phyloP scores from a whole-genome alignment of 2,113 vertebrate genomes.

The Nesogale talazaci region DNA sequence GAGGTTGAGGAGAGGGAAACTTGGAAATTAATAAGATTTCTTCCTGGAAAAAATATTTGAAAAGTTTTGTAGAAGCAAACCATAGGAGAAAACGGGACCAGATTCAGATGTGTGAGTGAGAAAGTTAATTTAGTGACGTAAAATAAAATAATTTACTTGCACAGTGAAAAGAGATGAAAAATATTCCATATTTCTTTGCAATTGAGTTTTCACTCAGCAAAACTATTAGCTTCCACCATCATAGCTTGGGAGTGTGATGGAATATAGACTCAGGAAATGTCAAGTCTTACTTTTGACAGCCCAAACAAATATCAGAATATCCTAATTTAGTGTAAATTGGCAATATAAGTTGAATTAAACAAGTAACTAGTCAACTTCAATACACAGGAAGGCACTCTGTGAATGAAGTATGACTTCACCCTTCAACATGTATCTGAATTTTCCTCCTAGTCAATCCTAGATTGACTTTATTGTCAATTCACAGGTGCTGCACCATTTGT shows the following conservation, averaged over 20 bases:
- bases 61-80: background rate
- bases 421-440: background rate
- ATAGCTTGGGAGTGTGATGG: background rate
- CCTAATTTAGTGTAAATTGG: background rate
- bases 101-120: background rate
- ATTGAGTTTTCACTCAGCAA: background rate
- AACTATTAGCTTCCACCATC: background rate
- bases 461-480: conserved; percentile 29
- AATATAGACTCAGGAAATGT: background rate
- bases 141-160: background rate
- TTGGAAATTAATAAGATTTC: background rate
- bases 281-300: background rate
- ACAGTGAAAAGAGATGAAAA: background rate
- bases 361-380: background rate
- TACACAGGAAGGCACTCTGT: background rate
- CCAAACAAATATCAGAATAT: background rate
- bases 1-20: background rate
- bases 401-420: background rate
- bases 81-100: background rate
- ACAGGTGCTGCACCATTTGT: conserved; percentile 61
- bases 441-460: background rate
- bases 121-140: background rate
- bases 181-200: background rate
- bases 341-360: background rate
- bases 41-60: background rate